Base-by-base conservation (phyloP, 2,888 invertebrate species). In the Pyrocoelia pectoralis region DNA sequence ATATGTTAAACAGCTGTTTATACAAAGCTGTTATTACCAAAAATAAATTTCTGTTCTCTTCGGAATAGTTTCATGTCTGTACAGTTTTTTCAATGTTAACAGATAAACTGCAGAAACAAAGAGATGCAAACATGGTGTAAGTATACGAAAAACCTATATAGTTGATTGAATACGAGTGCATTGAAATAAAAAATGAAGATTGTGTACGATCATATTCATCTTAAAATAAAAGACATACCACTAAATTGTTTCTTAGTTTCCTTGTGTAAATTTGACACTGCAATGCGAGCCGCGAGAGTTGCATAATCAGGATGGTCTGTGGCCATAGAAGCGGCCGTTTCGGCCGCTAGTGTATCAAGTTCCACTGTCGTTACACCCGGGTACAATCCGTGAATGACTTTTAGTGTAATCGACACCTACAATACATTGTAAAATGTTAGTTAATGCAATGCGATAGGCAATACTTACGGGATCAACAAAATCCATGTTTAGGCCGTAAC, bases 301-400 rank as follows among this genome's bases (percentile, higher is more conserved):
- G 93, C 98, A 85, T 98, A 99, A 83, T 99, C 98, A 0, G 98
- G 96, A 83, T 99, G 98, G 75, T 93, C 91, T 1, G 96, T 96
- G 0, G 98, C 98, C 92, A 98, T 93, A 24, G 95, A 95, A 9
- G 98, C 98, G n/a, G 98, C 95, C 40, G 95, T 98, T 83, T 99
- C 98, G 0, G 99, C 99, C 46, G 99, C 98, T 68, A 99, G 84
- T 79, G 97, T 98, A 81, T 99, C 99, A 72, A 99, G 83, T 79
- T 99, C 97, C 13, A 96, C 92, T 0, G 98, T 99, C 5, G 96
- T 96, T 1, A 99, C 98, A 10, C 98, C 98, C 65, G 94, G 90
- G 80, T 98, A 98, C 40, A 99, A 86, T 0, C 98, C 98, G 81
- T 85, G 94, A 70, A 98, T 96, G 0, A 98, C 98, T 83, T 96